Evolutionary conservation across 2,888 invertebrate species (phyloP).

Genomic region (Agonum fuliginosum): DNA sequence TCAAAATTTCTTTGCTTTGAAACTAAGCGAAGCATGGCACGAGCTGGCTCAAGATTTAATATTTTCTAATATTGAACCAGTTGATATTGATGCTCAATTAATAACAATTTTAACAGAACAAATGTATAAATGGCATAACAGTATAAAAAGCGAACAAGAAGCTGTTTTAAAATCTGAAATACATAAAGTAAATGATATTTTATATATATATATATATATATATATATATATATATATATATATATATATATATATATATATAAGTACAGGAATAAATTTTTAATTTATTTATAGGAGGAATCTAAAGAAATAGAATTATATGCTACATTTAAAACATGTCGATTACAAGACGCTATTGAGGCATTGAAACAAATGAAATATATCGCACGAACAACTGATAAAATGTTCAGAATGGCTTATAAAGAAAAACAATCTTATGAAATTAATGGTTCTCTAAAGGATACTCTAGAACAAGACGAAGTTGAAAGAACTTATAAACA

Average conservation of each 20-base stretch:
- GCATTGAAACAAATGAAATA: constrained; percentile 70
- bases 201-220: too few relatives aligned
- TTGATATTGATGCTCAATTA: constrained; percentile 70
- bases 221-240: too few relatives aligned
- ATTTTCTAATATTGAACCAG: constrained; percentile 68
- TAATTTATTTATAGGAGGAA: constrained; percentile 65
- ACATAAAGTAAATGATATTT: constrained; percentile 66
- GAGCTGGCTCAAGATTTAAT: constrained; percentile 70
- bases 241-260: too few relatives aligned
- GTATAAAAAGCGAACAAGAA: constrained; percentile 69
- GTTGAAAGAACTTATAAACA: constrained; percentile 61
- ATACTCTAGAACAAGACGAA: constrained; percentile 61
- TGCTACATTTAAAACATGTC: constrained; percentile 68
- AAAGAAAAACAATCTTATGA: constrained; percentile 65
- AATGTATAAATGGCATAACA: constrained; percentile 69
- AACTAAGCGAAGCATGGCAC: constrained; percentile 72
- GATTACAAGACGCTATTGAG: constrained; percentile 69
- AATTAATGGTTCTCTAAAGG: constrained; percentile 61
- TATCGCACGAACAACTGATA: constrained; percentile 70
- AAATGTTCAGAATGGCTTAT: constrained; percentile 68
- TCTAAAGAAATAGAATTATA: constrained; percentile 69
- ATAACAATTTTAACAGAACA: constrained; percentile 69
- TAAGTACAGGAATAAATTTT: too few relatives aligned
- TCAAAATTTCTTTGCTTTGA: constrained; percentile 72
- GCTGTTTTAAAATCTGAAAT: constrained; percentile 66